phyloP scores from a whole-genome alignment of 1,140 invertebrate genomes.

The Drosophila neocordata region DNA sequence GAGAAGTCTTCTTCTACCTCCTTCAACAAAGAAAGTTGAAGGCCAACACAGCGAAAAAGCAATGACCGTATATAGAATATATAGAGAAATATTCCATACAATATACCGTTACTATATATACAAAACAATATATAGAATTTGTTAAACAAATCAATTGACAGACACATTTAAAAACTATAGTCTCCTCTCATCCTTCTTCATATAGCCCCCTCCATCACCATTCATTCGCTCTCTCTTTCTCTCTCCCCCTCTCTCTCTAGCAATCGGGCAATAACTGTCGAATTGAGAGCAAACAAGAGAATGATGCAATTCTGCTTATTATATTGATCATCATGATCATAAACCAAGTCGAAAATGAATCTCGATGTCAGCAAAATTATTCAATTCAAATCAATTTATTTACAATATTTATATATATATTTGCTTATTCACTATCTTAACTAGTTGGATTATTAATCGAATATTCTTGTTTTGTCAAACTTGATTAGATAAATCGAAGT shows the following conservation, averaged over 20 bases:
- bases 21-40: conserved; percentile 78
- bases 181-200: neutral
- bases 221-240: too few relatives aligned
- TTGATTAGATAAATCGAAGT: conserved; percentile 20
- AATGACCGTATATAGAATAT: conserved; percentile 76
- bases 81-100: conserved; percentile 32
- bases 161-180: conserved; percentile 41
- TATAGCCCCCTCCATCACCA: too few relatives aligned
- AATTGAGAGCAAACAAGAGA: conserved; percentile 14
- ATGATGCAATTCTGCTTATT: conserved; percentile 43
- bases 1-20: conserved; percentile 6
- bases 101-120: neutral
- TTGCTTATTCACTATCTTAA: conserved; percentile 12
- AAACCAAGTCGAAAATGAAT: neutral
- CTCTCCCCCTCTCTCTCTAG: neutral
- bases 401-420: conserved; percentile 16
- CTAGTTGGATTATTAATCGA: conserved; percentile 14
- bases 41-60: conserved; percentile 54
- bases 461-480: conserved; percentile 16
- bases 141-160: conserved; percentile 46
- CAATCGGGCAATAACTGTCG: conserved; percentile 15
- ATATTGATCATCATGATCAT: conserved; percentile 5
- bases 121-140: conserved; percentile 36
- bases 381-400: conserved; percentile 9
- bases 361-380: neutral